Percentiles rank a stretch among this genome's conserved stretches.
Conservation (phyloP, 2,888 invertebrate genomes). For the Carpatolechia fugitivella region DNA sequence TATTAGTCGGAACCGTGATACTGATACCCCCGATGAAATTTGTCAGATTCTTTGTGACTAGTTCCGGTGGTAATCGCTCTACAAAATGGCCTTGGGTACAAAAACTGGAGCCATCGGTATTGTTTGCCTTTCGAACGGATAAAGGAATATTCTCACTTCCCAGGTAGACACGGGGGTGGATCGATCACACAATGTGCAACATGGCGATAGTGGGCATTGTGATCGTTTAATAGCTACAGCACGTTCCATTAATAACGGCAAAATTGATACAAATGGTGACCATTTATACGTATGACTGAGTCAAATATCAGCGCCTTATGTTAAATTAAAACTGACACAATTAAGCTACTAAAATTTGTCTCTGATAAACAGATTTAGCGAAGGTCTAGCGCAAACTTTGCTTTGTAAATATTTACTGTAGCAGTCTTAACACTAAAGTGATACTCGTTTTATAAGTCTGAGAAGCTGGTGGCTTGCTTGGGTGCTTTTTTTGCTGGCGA, state of each 20-base stretch:
- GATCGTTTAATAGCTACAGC: slow-evolving; percentile 53
- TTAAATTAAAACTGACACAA: slow-evolving; percentile 21
- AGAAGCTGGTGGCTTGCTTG: slow-evolving; percentile 56
- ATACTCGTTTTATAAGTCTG: slow-evolving; percentile 39
- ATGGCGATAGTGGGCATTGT: slow-evolving; percentile 43
- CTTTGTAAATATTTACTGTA: slow-evolving; percentile 38
- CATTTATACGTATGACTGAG: slow-evolving; percentile 37
- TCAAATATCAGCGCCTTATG: slow-evolving; percentile 24
- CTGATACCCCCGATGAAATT: slow-evolving; percentile 64
- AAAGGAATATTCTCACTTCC: slow-evolving; percentile 56
- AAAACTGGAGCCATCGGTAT: slow-evolving; percentile 50
- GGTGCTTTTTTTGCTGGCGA: slow-evolving; percentile 54
- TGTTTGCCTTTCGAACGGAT: slow-evolving; percentile 54
- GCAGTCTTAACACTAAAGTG: slow-evolving; percentile 37
- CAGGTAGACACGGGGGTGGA: slow-evolving; percentile 67
- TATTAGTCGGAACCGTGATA: slow-evolving; percentile 74
- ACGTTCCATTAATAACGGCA: slow-evolving; percentile 48
- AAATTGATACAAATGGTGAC: slow-evolving; percentile 49
- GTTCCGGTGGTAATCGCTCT: slow-evolving; percentile 70
- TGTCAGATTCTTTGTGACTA: slow-evolving; percentile 66
- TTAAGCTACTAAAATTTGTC: slow-evolving; percentile 24
- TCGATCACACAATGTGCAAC: slow-evolving; percentile 45
- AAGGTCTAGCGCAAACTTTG: slow-evolving; percentile 33
- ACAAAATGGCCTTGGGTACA: slow-evolving; percentile 51
- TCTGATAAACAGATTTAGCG: slow-evolving; percentile 32